These are phyloP conservation scores for Anguilla anguilla DNA, from an alignment of 2,797 vertebrate species.

Conservation along the genomic window DNA sequence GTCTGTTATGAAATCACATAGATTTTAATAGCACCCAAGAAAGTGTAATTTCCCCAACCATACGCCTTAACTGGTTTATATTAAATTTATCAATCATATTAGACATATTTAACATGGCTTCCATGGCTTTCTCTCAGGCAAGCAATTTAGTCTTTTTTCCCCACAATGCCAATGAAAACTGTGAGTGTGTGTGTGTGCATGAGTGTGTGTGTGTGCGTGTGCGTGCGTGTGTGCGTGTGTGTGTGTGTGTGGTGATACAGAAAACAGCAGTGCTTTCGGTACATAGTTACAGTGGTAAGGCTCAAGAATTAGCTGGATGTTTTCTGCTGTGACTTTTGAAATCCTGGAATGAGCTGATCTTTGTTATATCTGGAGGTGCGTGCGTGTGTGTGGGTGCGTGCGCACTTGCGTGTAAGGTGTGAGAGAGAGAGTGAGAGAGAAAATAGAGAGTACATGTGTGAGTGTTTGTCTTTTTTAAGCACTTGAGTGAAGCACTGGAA, in stretches of 20 bases:
- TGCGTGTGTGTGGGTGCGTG: too few relatives aligned
- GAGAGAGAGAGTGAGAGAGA: too few relatives aligned
- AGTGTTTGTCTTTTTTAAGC: not conserved
- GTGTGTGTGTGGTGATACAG: too few relatives aligned
- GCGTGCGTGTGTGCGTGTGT: too few relatives aligned
- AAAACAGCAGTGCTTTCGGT: too few relatives aligned
- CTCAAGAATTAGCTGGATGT: too few relatives aligned
- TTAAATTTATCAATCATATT: conserved; percentile 44
- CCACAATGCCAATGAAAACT: conserved; percentile 8
- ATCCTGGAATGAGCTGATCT: too few relatives aligned
- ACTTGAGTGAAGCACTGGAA: conserved; percentile 29
- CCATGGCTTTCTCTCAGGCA: conserved; percentile 35
- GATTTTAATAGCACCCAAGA: conserved; percentile 39
- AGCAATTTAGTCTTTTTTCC: not conserved
- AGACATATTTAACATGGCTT: conserved; percentile 30
- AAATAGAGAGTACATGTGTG: not conserved
- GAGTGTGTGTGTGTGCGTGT: too few relatives aligned
- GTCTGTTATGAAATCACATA: conserved; percentile 43
- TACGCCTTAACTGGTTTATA: conserved; percentile 38
- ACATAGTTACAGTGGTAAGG: too few relatives aligned
- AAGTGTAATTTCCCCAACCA: conserved; percentile 34
- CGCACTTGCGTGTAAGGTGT: too few relatives aligned
- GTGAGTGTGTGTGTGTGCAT: not conserved
- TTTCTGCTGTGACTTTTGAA: too few relatives aligned
- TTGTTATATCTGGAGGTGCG: too few relatives aligned